These are phyloP conservation scores for Chironex yamaguchii DNA, from an alignment of 30 jellyfish, hydroid and myxozoan species.

Conservation along the genomic window DNA sequence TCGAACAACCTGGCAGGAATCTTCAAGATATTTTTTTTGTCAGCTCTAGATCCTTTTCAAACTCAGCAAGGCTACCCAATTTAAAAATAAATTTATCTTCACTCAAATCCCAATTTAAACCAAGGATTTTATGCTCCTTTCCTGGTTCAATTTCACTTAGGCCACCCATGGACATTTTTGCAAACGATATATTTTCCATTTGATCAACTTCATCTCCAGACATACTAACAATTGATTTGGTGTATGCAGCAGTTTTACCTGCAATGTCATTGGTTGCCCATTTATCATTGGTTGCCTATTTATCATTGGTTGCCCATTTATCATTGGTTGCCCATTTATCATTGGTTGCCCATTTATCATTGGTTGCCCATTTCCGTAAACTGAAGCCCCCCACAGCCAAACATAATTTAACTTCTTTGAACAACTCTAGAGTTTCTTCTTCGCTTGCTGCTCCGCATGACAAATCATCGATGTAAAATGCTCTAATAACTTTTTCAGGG, in stretches of 20 bases:
- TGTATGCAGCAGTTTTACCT: background rate
- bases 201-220: background rate
- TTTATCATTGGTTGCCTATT: too few relatives aligned
- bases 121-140: conserved; percentile 23
- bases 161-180: conserved; percentile 38
- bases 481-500: conserved; percentile 7
- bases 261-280: background rate
- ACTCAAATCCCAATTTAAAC: conserved; percentile 37
- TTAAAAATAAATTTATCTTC: conserved; percentile 6
- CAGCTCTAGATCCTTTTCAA: background rate
- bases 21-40: conserved; percentile 18
- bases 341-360: too few relatives aligned
- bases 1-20: conserved; percentile 29
- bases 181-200: background rate
- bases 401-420: conserved; percentile 25
- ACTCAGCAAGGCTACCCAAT: conserved; percentile 1
- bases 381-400: conserved; percentile 48
- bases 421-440: conserved; percentile 9
- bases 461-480: conserved; percentile 50
- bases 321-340: too few relatives aligned
- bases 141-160: conserved; percentile 16
- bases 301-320: too few relatives aligned
- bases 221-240: too few relatives aligned
- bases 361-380: conserved; percentile 52
- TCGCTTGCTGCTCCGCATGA: conserved; percentile 31